phyloP scores from a whole-genome alignment of 2,888 invertebrate genomes.

The Ecdyonurus torrentis region DNA sequence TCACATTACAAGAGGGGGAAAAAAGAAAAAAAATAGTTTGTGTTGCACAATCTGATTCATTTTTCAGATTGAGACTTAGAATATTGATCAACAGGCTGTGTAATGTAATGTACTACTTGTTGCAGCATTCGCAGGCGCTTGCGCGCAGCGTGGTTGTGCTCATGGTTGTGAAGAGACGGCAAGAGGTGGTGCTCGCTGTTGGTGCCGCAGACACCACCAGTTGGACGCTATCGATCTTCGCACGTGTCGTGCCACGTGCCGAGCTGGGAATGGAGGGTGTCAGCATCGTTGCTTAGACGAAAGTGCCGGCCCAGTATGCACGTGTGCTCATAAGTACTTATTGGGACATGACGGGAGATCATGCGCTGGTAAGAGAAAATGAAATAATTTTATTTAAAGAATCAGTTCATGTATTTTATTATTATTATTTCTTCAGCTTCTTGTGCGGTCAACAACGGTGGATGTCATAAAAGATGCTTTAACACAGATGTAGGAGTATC shows the following conservation, averaged over 20 bases:
- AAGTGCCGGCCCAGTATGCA: conserved; percentile 20
- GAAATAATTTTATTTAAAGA: neutral
- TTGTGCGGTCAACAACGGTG: conserved; percentile 9
- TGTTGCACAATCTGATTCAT: too few relatives aligned
- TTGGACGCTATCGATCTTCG: conserved; percentile 4
- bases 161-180: conserved; percentile 5
- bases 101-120: too few relatives aligned
- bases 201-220: conserved; percentile 3
- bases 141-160: conserved; percentile 1
- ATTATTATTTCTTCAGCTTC: neutral
- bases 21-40: too few relatives aligned
- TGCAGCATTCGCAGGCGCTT: neutral
- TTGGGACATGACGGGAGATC: conserved; percentile 20
- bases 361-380: conserved; percentile 21
- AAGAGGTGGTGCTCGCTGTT: conserved; percentile 1
- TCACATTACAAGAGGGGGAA: too few relatives aligned
- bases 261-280: conserved; percentile 24
- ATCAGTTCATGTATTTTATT: neutral
- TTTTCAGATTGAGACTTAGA: too few relatives aligned
- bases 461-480: conserved; percentile 6
- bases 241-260: conserved; percentile 16
- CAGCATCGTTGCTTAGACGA: conserved; percentile 24
- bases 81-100: too few relatives aligned
- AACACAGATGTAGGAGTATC: conserved; percentile 6
- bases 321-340: conserved; percentile 22